Evolutionary conservation across 2,888 invertebrate genomes (phyloP), one percentile per base, ranked within the genome.

Genomic region (Idaea aversata): DNA sequence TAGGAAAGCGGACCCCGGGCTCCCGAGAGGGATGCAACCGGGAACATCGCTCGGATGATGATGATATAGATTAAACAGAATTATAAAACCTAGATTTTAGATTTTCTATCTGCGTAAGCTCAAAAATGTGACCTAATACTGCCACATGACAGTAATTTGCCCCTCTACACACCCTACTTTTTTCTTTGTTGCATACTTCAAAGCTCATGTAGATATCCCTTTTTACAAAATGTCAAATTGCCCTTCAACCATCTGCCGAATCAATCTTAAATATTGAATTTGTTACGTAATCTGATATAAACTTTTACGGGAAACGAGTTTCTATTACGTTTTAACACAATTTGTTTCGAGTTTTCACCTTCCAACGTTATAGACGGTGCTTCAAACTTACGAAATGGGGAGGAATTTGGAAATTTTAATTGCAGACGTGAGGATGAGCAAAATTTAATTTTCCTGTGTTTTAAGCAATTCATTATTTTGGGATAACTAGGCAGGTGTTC

Each of bases 191-290:
- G 59, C 62, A 61, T 64, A 6, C 57, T 60, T 60, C 38, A 15
- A 34, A 34, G 10, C 36, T 15, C 15, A 71, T 70, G 70, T 68
- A 64, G 70, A 69, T 67, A 77, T 79, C 85, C 83, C 85, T 86
- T 85, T 84, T 83, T 73, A 71, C 71, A 72, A 82, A 75, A 77
- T 74, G 74, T 70, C 72, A 77, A 69, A 75, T 75, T 82, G 80
- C 88, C 89, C 87, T 85, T 83, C 86, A 84, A 85, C 76, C 89
- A 87, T 89, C 88, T 91, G 91, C 89, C 86, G 84, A 91, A 91
- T 92, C 93, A 93, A 93, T 93, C 92, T 91, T 89, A 91, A 91
- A 92, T 91, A 93, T 93, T 91, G 90, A 93, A 92, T 93, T 93
- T 91, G 87, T 86, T 75, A 82, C 86, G 90, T 92, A 92, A 93